phyloP scores from a whole-genome alignment of 2,113 vertebrate species.

The Dromaius novaehollandiae region DNA sequence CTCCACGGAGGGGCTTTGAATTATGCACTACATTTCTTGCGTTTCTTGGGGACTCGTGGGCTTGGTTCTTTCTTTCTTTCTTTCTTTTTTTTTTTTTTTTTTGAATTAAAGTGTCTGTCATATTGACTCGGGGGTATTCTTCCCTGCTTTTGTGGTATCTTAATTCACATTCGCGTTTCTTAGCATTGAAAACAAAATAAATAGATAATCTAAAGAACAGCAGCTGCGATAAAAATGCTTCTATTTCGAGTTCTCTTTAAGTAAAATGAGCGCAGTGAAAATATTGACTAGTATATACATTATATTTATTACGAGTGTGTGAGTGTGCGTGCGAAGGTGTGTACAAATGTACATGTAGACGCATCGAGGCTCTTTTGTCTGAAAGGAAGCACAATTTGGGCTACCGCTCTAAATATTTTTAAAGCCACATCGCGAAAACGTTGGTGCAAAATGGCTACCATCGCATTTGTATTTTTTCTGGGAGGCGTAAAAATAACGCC shows the following conservation, averaged over 20 bases:
- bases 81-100: neutral
- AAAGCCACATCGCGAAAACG: neutral
- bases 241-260: neutral
- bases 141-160: conserved; percentile 1
- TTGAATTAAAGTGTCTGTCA: neutral
- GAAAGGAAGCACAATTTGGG: neutral
- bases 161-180: conserved; percentile 49
- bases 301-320: neutral
- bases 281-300: neutral
- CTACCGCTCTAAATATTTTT: neutral
- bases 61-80: neutral
- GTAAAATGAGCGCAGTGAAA: neutral
- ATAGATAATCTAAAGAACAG: neutral
- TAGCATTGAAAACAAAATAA: conserved; percentile 25
- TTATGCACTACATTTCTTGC: neutral
- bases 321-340: conserved; percentile 1
- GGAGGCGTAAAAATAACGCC: conserved; percentile 38
- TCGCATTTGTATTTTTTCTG: conserved; percentile 25
- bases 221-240: conserved; percentile 43
- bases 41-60: neutral
- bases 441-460: conserved; percentile 41
- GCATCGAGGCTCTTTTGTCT: conserved; percentile 38
- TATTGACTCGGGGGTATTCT: neutral
- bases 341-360: conserved; percentile 10
- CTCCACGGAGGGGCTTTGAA: conserved; percentile 27